Base-by-base conservation (phyloP, 1,140 invertebrate genomes). In the Drosophila azteca region DNA sequence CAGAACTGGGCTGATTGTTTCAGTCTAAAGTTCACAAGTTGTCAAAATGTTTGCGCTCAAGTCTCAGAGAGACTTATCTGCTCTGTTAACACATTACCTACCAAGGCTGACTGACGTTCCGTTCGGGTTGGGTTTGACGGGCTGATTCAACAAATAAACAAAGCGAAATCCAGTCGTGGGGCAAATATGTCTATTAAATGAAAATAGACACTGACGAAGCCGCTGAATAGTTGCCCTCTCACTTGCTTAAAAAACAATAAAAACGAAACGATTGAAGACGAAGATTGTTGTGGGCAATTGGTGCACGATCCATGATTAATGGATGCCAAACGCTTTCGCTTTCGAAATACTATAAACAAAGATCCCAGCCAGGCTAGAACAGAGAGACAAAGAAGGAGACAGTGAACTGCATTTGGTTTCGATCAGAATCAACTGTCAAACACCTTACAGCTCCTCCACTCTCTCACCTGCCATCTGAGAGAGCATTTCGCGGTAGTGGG, bases 141-240 rank as follows among this genome's bases (percentile, higher is more conserved):
- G 75, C 83, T 88, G 83, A 87, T 79, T 87, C 83, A 87, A 79
- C 83, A 87, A 83, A 87, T 87, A 87, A 87, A 87, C 83, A 85
- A 85, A 78, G 59, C 58, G 57, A 49, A 77, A 65, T 81, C 73
- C 59, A 55, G 45, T 62, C 50, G 51, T 75, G 41, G 31, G 35
- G 53, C 62, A 63, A 81, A 85, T 70, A 85, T 81, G 74, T 85
- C 82, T 85, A 85, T 77, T 85, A 85, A 80, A 80, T 85, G 66
- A 71, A 85, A 80, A 85, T 85, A 85, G 77, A 80, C 73, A 74
- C 73, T 81, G 82, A 84, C 76, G 80, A 65, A 68, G 49, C 52
- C 51, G 61, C 46, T 68, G 64, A 58, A 67, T 71, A 63, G 44
- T 13, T 69, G 31, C 45, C 49, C 46, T 48, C 39, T 48, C 39